These are phyloP conservation scores for Drosophila macrothrix DNA, from an alignment of 2,888 invertebrate genomes.

Conservation along the genomic window DNA sequence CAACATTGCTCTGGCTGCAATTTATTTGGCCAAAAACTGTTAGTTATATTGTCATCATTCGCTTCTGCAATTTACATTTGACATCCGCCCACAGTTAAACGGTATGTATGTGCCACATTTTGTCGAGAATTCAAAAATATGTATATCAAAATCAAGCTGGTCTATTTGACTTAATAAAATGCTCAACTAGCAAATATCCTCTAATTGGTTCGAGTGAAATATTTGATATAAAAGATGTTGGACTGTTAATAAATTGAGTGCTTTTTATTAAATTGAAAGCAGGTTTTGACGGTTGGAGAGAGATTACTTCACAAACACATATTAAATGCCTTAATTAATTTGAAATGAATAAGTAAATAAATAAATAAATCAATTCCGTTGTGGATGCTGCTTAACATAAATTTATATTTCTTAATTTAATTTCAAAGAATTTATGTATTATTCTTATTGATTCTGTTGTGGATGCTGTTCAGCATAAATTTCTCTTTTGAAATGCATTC, in stretches of 20 bases:
- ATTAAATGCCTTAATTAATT: background rate
- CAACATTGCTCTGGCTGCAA: slow-evolving; percentile 36
- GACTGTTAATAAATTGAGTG: background rate
- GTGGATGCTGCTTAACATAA: background rate
- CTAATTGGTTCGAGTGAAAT: background rate
- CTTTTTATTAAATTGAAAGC: background rate
- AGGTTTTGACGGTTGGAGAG: background rate
- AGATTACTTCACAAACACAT: background rate
- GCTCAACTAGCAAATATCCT: slow-evolving; percentile 8
- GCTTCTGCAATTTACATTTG: slow-evolving; percentile 64
- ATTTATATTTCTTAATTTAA: background rate
- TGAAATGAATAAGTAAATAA: background rate
- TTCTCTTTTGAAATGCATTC: background rate
- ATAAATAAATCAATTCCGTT: background rate
- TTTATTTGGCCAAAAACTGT: slow-evolving; percentile 46
- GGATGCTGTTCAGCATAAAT: background rate
- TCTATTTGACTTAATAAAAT: background rate
- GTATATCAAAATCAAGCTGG: slow-evolving; percentile 35
- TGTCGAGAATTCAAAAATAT: slow-evolving; percentile 44
- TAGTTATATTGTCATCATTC: slow-evolving; percentile 63
- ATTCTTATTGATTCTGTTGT: background rate
- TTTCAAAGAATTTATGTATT: background rate
- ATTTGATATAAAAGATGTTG: background rate
- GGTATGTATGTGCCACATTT: slow-evolving; percentile 18
- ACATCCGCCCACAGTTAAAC: slow-evolving; percentile 33